A percentile compares a stretch with the other conserved stretches of the same genome.
These are phyloP conservation scores for Trachymyrmex cornetzi DNA, from an alignment of 1,140 invertebrate species.

Conservation along the genomic window DNA sequence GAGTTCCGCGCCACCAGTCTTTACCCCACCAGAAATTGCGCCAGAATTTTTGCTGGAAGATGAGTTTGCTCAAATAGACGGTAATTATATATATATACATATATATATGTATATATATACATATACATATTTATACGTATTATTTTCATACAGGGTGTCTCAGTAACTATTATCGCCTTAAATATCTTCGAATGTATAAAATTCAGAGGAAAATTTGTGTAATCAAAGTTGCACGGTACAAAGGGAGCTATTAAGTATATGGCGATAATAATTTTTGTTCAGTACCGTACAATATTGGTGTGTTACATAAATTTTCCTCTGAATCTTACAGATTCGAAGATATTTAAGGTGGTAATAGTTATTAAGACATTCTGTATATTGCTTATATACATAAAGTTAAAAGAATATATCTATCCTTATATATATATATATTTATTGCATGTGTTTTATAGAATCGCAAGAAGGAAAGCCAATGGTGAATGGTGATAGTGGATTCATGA, in stretches of 20 bases:
- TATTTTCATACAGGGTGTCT: too few species aligned
- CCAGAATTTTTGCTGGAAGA: slow-evolving; percentile 88
- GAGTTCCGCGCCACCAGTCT: slow-evolving; percentile 92
- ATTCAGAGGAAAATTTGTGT: too few species aligned
- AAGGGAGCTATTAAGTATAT: too few species aligned
- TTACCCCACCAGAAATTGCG: slow-evolving; percentile 92
- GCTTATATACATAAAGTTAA: background rate
- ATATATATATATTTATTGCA: background rate
- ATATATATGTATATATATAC: background rate
- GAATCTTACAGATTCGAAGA: too few species aligned
- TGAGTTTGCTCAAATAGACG: slow-evolving; percentile 79
- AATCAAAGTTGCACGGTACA: too few species aligned
- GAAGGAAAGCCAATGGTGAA: slow-evolving; percentile 64
- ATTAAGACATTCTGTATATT: background rate
- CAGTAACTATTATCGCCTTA: too few species aligned
- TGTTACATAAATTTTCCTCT: too few species aligned
- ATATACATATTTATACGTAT: background rate
- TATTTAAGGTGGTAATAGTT: too few species aligned
- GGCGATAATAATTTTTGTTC: too few species aligned
- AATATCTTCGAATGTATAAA: too few species aligned
- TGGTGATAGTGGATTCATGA: slow-evolving; percentile 88
- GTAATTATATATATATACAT: slow-evolving; percentile 15
- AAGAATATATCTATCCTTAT: background rate
- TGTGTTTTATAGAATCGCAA: slow-evolving; percentile 41
- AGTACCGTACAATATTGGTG: too few species aligned